phyloP scores from a whole-genome alignment of 1,140 invertebrate genomes.

The Drosophila mayri region DNA sequence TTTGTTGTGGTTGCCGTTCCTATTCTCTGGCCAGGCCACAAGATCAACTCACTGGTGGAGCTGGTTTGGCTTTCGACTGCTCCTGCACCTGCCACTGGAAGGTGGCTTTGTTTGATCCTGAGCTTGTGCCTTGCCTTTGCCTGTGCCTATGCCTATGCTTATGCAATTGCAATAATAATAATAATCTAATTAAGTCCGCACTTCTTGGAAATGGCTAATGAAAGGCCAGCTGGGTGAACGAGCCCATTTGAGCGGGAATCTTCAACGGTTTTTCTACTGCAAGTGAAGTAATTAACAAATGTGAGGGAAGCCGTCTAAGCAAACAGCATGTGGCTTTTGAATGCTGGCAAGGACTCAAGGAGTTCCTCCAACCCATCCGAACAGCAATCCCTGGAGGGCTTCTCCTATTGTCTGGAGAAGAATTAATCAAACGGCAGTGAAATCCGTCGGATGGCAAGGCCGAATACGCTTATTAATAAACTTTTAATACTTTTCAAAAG shows the following conservation, averaged over 20 bases:
- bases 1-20: conserved; percentile 68
- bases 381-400: conserved; percentile 10
- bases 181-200: conserved; percentile 73
- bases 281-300: conserved; percentile 27
- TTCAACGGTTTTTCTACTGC: conserved; percentile 16
- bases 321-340: conserved; percentile 2
- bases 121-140: conserved; percentile 24
- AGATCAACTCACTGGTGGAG: conserved; percentile 48
- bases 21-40: conserved; percentile 51
- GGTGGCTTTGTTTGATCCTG: conserved; percentile 53
- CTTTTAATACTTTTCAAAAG: conserved; percentile 50
- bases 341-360: not conserved
- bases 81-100: conserved; percentile 17
- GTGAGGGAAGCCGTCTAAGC: conserved; percentile 5
- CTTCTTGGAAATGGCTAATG: conserved; percentile 55
- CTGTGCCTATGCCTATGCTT: conserved; percentile 22
- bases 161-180: conserved; percentile 67
- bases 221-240: conserved; percentile 13
- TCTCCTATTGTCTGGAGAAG: conserved; percentile 4
- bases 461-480: conserved; percentile 64
- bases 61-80: conserved; percentile 58
- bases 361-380: not conserved
- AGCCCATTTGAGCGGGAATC: not conserved
- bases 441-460: not conserved
- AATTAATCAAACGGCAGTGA: conserved; percentile 15